Evolutionary conservation across 2,113 vertebrate species (phyloP), one percentile per base, ranked within the genome.

Genomic region (Tachysurus fulvidraco): DNA sequence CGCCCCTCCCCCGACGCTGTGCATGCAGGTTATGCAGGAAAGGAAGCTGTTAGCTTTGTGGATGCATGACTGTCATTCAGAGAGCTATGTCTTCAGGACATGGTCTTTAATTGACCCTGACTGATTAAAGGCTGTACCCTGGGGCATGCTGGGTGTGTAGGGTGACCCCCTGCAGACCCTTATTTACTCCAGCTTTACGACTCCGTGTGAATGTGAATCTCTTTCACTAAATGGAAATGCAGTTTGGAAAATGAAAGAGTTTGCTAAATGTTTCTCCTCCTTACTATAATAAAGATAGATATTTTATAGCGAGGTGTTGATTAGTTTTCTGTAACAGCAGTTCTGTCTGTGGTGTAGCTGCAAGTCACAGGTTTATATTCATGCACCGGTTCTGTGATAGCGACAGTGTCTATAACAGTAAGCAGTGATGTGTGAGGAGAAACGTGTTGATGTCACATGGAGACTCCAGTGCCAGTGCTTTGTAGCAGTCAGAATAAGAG

Each of bases 61-160:
- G 83, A 76, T 85, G 62, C 88, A 85, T 91, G 81, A 84, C 84
- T 93, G 88, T 93, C 86, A 91, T 90, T 93, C 87, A 91, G 83
- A 93, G 85, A 87, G 88, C 90, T 90, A 91, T 92, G 88, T 91
- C 89, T 91, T 91, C 89, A 94, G 92, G 93, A 91, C 83, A 87
- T 85, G 91, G 59, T 87, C 79, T 89, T 89, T 89, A 92, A 92
- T 91, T 91, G 85, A 92, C 87, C 89, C 85, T 73, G 82, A 87
- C 90, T 90, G 91, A 93, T 94, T 94, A 93, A 91, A 88, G 86
- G 89, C 89, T 92, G 89, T 91, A 36, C 78, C 65, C 83, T 85
- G 89, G 81, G 90, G 91, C 74, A 80, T 3, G 28, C 86, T 88
- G 65, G 76, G 89, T 88, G 84, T 93, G 87, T 92, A 91, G 36